Evolutionary conservation across 2,113 vertebrate species (phyloP).

Genomic region (Hepsetus odoe): DNA sequence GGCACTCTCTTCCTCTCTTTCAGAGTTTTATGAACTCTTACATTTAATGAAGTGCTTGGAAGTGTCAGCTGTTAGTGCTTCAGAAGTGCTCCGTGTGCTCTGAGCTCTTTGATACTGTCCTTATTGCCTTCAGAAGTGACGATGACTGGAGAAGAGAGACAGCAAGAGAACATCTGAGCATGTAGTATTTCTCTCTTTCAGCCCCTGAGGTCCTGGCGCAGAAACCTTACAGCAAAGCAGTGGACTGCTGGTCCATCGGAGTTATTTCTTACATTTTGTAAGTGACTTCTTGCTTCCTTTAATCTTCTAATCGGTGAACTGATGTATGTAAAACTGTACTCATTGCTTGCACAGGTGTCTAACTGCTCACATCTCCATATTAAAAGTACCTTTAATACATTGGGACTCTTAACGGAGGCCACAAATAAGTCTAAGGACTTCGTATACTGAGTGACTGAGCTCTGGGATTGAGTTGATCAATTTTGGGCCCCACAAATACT

Average conservation of each 20-base stretch:
- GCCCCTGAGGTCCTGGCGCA: slow-evolving; percentile 96
- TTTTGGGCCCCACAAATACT: not conserved
- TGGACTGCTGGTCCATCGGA: slow-evolving; percentile 98
- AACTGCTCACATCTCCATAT: not conserved
- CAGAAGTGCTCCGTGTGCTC: slow-evolving; percentile 62
- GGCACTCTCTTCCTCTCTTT: not conserved
- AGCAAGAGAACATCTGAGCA: slow-evolving; percentile 5
- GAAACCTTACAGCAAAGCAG: slow-evolving; percentile 98
- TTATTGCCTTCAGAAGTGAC: slow-evolving; percentile 43
- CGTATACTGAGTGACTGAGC: too few species aligned
- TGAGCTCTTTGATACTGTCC: slow-evolving; percentile 56
- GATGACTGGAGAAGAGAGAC: slow-evolving; percentile 49
- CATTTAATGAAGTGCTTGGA: slow-evolving; percentile 51
- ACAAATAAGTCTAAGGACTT: too few species aligned
- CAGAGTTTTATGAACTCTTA: not conserved
- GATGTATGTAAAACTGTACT: not conserved
- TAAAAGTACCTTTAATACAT: too few species aligned
- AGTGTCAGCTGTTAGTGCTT: slow-evolving; percentile 64
- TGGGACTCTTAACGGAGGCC: too few species aligned
- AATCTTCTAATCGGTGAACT: not conserved
- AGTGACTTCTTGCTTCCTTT: slow-evolving; percentile 62
- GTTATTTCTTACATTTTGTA: slow-evolving; percentile 97
- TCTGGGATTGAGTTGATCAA: too few species aligned
- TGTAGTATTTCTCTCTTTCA: slow-evolving; percentile 55
- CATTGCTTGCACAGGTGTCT: not conserved